Evolutionary conservation across 1,140 invertebrate genomes (phyloP).

Genomic region (Bombus polaris): DNA sequence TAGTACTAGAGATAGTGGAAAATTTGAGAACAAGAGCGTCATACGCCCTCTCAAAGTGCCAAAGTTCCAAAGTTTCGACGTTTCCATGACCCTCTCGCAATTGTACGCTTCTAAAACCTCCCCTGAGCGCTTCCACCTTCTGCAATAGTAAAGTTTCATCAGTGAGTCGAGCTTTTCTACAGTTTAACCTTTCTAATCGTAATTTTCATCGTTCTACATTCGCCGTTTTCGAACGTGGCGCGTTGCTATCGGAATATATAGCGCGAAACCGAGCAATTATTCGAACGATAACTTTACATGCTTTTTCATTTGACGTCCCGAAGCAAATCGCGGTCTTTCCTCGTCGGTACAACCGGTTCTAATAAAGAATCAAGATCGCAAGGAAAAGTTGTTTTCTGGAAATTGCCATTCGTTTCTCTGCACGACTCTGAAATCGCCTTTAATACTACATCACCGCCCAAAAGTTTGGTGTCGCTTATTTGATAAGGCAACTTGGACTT

Average conservation of each 20-base stretch:
- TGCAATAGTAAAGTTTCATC: background rate
- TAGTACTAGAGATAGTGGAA: background rate
- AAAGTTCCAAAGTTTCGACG: background rate
- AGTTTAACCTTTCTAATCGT: constrained; percentile 2
- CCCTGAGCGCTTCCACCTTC: background rate
- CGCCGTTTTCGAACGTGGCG: background rate
- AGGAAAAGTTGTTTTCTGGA: constrained; percentile 12
- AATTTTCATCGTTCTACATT: constrained; percentile 28
- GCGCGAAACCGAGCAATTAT: background rate
- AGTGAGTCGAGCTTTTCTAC: background rate
- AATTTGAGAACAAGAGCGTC: background rate
- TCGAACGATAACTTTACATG: background rate
- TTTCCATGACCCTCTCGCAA: background rate
- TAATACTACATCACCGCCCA: no score
- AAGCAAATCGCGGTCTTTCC: constrained; percentile 4
- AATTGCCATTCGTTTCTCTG: constrained; percentile 1
- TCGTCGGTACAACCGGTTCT: background rate
- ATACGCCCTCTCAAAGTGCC: background rate
- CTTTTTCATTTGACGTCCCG: background rate
- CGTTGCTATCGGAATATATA: background rate
- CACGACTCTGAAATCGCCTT: background rate
- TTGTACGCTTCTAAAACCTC: background rate
- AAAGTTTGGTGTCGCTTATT: no score
- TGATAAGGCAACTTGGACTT: no score
- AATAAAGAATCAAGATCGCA: no score